Percentiles rank a stretch among this genome's conserved stretches.
Evolutionary conservation across 2,888 invertebrate genomes (phyloP).

Genomic region (Teinopalpus imperialis): DNA sequence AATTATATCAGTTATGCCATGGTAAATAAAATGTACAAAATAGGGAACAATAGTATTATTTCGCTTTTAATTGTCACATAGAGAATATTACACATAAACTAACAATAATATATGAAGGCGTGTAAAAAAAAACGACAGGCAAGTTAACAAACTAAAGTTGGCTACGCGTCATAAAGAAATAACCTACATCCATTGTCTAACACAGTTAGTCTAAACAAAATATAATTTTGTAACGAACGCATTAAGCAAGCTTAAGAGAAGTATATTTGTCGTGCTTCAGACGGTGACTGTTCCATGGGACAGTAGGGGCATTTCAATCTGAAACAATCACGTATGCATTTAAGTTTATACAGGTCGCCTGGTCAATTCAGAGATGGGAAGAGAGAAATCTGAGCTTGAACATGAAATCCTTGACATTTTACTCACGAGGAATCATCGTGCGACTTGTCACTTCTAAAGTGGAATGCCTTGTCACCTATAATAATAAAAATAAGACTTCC

Average conservation of each 20-base stretch:
- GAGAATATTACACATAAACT: constrained; percentile 7
- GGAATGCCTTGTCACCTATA: too few relatives aligned
- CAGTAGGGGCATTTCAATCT: constrained; percentile 99
- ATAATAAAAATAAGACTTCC: too few relatives aligned
- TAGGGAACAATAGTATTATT: constrained; percentile 6
- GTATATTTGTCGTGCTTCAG: constrained; percentile 95
- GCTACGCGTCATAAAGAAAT: too few relatives aligned
- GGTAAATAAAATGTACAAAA: background rate
- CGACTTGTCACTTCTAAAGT: too few relatives aligned
- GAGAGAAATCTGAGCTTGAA: too few relatives aligned
- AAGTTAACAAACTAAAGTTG: too few relatives aligned
- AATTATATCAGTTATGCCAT: too few relatives aligned
- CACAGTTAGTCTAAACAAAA: constrained; percentile 1
- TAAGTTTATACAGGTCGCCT: too few relatives aligned
- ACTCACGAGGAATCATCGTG: too few relatives aligned
- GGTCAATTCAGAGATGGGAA: too few relatives aligned
- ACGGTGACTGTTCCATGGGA: constrained; percentile 96
- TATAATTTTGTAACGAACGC: background rate
- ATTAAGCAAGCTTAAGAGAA: constrained; percentile 83
- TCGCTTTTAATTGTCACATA: constrained; percentile 17
- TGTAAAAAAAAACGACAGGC: background rate
- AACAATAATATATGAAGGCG: background rate
- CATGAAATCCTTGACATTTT: too few relatives aligned
- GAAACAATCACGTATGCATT: too few relatives aligned
- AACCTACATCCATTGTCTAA: constrained; percentile 3